Evolutionary conservation across 35 echinoderm and acorn worm species (phyloP).

Genomic region (Nesometra sesokonis): DNA sequence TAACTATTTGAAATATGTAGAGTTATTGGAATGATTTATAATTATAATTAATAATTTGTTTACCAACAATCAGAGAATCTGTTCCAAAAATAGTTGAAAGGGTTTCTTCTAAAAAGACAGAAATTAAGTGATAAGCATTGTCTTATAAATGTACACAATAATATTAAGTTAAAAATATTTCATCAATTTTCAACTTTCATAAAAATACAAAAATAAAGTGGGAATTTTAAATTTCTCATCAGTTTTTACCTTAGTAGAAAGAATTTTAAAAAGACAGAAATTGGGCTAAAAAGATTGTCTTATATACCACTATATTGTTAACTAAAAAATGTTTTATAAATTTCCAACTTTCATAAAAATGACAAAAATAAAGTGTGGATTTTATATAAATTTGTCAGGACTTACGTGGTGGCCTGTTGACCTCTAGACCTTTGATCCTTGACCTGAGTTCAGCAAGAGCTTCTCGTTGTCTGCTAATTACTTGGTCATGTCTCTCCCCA

Average conservation of each 20-base stretch:
- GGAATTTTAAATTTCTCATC: too few species aligned
- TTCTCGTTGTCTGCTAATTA: conserved; percentile 72
- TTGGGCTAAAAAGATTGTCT: too few species aligned
- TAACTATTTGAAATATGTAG: too few species aligned
- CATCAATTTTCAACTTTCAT: too few species aligned
- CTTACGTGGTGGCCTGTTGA: conserved; percentile 82
- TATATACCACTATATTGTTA: too few species aligned
- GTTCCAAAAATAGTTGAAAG: not conserved
- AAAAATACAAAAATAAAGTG: too few species aligned
- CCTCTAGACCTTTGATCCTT: conserved; percentile 85
- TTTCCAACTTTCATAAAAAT: too few species aligned
- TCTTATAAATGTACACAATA: too few species aligned
- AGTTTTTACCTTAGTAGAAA: not conserved
- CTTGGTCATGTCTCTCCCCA: conserved; percentile 74
- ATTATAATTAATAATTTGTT: not conserved
- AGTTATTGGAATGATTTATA: too few species aligned
- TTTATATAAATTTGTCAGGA: not conserved
- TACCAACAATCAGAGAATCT: not conserved
- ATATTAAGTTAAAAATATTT: too few species aligned
- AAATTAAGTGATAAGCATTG: too few species aligned
- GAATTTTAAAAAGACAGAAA: not conserved
- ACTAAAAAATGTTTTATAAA: too few species aligned
- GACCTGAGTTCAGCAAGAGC: conserved; percentile 77
- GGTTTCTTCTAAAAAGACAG: not conserved
- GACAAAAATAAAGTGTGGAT: not conserved